phyloP scores from a whole-genome alignment of 2,797 vertebrate species.

The Cetoscarus ocellatus region DNA sequence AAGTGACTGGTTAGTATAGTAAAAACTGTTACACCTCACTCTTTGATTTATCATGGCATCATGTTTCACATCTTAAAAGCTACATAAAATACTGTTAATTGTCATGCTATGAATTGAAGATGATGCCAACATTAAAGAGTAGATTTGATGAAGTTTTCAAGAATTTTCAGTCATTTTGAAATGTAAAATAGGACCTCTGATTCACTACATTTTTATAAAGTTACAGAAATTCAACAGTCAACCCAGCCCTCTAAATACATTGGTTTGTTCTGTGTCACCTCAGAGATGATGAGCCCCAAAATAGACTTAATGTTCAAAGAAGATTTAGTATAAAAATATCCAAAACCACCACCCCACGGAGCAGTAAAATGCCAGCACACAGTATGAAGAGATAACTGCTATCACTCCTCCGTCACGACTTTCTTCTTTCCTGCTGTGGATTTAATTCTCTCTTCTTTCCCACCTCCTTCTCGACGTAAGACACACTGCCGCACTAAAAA shows the following conservation, averaged over 20 bases:
- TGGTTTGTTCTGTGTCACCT: not conserved
- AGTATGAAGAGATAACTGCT: not conserved
- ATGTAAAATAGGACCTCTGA: no score
- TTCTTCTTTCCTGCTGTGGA: conserved; percentile 1
- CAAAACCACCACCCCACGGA: not conserved
- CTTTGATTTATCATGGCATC: no score
- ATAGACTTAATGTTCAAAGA: not conserved
- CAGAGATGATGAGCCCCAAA: not conserved
- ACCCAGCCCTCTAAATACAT: not conserved
- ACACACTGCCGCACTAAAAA: not conserved
- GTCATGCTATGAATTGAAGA: no score
- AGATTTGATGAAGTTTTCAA: no score
- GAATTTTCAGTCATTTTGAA: no score
- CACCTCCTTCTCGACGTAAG: conserved; percentile 1
- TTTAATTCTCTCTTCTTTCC: not conserved
- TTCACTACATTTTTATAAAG: no score
- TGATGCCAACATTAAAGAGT: no score
- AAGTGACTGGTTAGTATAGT: no score
- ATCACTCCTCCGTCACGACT: not conserved
- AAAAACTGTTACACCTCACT: no score
- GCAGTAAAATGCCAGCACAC: not conserved
- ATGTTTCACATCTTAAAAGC: no score
- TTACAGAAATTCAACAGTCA: no score
- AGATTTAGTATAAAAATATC: not conserved
- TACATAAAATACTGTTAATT: no score